Evolutionary conservation across 1,140 invertebrate genomes (phyloP).

Genomic region (Whitmania pigra): DNA sequence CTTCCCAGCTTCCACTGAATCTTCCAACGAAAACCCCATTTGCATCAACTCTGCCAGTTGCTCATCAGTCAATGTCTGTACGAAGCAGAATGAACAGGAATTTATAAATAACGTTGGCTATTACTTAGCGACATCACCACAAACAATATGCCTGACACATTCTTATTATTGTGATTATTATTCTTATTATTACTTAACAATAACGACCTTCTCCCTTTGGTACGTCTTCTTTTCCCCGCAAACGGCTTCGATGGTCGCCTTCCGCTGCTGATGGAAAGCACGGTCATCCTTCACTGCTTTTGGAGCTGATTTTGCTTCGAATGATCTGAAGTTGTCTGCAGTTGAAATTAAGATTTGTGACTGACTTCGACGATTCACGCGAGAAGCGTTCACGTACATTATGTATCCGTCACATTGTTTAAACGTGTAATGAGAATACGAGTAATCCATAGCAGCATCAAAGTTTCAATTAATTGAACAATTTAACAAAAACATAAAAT

Average conservation of each 20-base stretch:
- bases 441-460: neutral
- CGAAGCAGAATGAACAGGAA: too few species aligned
- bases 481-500: neutral
- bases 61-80: too few species aligned
- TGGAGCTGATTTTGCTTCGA: slow-evolving; percentile 30
- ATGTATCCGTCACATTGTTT: neutral
- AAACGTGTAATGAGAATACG: neutral
- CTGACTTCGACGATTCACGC: neutral
- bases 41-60: too few species aligned
- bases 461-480: neutral
- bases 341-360: neutral
- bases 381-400: neutral
- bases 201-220: too few species aligned
- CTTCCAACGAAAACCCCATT: too few species aligned
- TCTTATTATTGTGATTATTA: too few species aligned
- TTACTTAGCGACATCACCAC: too few species aligned
- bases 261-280: slow-evolving; percentile 70
- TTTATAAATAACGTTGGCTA: too few species aligned
- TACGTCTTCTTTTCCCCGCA: slow-evolving; percentile 31
- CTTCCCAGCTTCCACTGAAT: too few species aligned
- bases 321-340: slow-evolving; percentile 39
- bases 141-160: too few species aligned
- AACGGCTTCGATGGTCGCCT: slow-evolving; percentile 72
- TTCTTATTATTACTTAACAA: too few species aligned
- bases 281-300: slow-evolving; percentile 45